phyloP scores from a whole-genome alignment of 2,113 vertebrate species.

The Microtus pennsylvanicus region DNA sequence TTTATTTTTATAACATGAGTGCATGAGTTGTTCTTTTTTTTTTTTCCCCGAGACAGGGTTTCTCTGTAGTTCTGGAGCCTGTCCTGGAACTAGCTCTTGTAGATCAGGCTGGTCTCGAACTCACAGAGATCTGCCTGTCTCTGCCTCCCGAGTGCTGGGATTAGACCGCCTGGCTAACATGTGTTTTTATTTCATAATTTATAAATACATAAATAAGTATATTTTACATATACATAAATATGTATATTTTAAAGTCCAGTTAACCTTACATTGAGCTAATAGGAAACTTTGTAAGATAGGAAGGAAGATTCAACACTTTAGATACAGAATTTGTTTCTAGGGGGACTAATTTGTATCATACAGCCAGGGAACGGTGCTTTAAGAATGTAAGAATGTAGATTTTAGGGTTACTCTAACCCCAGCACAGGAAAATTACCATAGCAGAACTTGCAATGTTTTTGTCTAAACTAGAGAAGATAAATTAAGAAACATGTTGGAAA shows the following conservation, averaged over 20 bases:
- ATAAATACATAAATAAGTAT: conserved; percentile 28
- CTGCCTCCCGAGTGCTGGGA: too few relatives aligned
- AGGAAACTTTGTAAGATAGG: not conserved
- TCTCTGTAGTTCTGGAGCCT: too few relatives aligned
- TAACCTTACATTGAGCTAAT: not conserved
- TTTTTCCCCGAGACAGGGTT: not conserved
- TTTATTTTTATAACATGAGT: conserved; percentile 67
- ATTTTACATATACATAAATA: not conserved
- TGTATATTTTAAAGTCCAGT: not conserved
- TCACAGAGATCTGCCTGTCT: too few relatives aligned
- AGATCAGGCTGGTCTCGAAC: too few relatives aligned
- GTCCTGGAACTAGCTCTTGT: too few relatives aligned
- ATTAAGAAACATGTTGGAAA: conserved; percentile 60
- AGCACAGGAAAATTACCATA: not conserved
- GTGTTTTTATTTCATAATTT: conserved; percentile 68
- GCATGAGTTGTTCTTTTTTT: conserved; percentile 47
- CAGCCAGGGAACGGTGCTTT: not conserved
- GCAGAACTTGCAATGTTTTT: not conserved
- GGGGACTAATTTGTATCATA: not conserved
- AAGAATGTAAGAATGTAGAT: not conserved
- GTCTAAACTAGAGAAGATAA: conserved; percentile 55
- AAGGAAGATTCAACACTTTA: conserved; percentile 39
- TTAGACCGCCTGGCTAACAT: too few relatives aligned
- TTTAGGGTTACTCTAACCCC: not conserved
- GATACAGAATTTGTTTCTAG: conserved; percentile 45